Conservation (phyloP, 1,140 invertebrate genomes). For the Drosophila teissieri region DNA sequence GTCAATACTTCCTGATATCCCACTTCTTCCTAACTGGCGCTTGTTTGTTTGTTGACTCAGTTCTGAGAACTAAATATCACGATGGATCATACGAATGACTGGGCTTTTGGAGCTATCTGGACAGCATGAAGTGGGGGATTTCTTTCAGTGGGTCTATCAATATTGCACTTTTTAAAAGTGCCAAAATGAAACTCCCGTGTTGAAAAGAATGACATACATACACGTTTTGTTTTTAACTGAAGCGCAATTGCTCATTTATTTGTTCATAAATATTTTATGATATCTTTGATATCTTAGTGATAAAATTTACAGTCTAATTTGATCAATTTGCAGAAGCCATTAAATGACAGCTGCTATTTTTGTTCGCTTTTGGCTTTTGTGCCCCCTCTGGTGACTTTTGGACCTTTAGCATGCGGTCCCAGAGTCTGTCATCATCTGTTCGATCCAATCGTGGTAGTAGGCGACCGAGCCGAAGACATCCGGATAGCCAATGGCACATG, state of each 20-base stretch:
- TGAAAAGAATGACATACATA: slow-evolving; percentile 2
- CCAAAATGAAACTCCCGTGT: no score
- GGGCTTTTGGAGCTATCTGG: slow-evolving; percentile 12
- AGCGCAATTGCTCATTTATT: slow-evolving; percentile 49
- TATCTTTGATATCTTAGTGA: slow-evolving; percentile 37
- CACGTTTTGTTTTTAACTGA: slow-evolving; percentile 1
- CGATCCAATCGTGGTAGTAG: slow-evolving; percentile 83
- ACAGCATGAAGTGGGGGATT: slow-evolving; percentile 18
- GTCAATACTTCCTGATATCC: slow-evolving; percentile 14
- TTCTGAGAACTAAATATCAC: slow-evolving; percentile 12
- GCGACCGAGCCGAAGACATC: slow-evolving; percentile 85
- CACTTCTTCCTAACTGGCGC: slow-evolving; percentile 17
- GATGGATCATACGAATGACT: slow-evolving; percentile 6
- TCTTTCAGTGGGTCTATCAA: background rate
- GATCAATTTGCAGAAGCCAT: slow-evolving; percentile 40
- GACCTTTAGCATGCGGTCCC: slow-evolving; percentile 47
- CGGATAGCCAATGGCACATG: slow-evolving; percentile 85
- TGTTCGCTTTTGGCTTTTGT: slow-evolving; percentile 59
- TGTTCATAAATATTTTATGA: slow-evolving; percentile 45
- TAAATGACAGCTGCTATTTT: slow-evolving; percentile 24
- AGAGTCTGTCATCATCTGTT: slow-evolving; percentile 28
- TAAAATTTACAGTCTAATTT: slow-evolving; percentile 58
- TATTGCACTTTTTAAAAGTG: no score
- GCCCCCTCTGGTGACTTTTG: slow-evolving; percentile 11
- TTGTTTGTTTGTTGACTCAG: slow-evolving; percentile 36